Percentiles rank a stretch among this genome's conserved stretches.
Evolutionary conservation across 2,113 vertebrate genomes (phyloP).

Genomic region (Menidia beryllina): DNA sequence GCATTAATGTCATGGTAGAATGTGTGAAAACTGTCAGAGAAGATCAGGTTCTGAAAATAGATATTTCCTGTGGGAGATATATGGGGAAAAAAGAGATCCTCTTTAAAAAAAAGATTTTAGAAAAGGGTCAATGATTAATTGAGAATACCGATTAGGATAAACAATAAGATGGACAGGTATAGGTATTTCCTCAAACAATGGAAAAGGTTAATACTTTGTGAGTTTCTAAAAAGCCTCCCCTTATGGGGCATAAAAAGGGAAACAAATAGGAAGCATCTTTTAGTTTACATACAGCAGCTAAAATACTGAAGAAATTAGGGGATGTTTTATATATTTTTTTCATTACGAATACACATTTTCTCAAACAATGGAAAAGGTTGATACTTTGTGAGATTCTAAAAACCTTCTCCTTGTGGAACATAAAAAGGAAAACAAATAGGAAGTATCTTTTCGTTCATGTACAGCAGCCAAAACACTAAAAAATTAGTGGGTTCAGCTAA

Average conservation of each 20-base stretch:
- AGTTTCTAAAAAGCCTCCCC: constrained; percentile 37
- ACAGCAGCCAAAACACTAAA: background rate
- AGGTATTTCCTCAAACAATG: background rate
- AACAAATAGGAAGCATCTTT: background rate
- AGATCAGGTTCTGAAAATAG: constrained; percentile 77
- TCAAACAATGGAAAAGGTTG: background rate
- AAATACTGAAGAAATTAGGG: background rate
- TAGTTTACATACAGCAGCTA: background rate
- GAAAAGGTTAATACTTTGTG: background rate
- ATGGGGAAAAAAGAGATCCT: background rate
- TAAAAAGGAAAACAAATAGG: constrained; percentile 8
- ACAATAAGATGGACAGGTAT: constrained; percentile 23
- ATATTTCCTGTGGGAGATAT: constrained; percentile 51
- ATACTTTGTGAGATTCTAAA: constrained; percentile 16
- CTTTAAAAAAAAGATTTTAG: constrained; percentile 32
- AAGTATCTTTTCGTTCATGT: background rate
- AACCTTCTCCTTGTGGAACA: constrained; percentile 16
- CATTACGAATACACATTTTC: constrained; percentile 13
- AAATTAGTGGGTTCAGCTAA: background rate
- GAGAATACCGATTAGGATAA: constrained; percentile 57
- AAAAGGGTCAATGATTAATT: constrained; percentile 62
- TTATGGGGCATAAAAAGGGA: background rate
- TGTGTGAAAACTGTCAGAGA: constrained; percentile 76
- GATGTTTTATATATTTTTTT: too few relatives aligned
- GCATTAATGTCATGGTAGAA: constrained; percentile 57